These are phyloP conservation scores for Melozone crissalis DNA, from an alignment of 2,113 vertebrate species.

Conservation along the genomic window DNA sequence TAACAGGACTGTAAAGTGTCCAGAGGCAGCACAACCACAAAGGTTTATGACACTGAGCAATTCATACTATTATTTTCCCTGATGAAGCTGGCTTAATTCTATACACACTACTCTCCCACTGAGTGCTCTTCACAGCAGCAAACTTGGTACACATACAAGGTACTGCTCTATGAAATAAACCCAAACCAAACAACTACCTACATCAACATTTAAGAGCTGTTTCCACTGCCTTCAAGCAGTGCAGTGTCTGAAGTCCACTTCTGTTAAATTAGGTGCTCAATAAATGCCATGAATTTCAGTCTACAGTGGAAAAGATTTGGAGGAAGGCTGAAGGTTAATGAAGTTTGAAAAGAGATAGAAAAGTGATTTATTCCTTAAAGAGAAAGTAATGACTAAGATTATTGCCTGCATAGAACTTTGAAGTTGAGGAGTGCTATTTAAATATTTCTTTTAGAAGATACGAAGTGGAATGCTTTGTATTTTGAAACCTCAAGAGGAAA, in stretches of 20 bases:
- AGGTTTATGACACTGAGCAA: background rate
- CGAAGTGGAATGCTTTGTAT: background rate
- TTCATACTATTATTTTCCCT: background rate
- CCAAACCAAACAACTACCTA: background rate
- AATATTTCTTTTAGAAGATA: background rate
- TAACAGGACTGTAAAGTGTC: background rate
- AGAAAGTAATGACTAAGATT: background rate
- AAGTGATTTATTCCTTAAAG: background rate
- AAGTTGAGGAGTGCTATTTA: slow-evolving; percentile 20
- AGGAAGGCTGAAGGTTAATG: background rate
- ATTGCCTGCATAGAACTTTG: background rate
- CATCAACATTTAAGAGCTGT: background rate
- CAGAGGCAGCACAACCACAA: background rate
- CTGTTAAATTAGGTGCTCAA: background rate
- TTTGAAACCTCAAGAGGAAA: slow-evolving; percentile 52
- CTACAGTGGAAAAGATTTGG: background rate
- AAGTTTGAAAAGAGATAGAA: background rate
- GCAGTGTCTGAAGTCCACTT: background rate
- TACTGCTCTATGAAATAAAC: background rate
- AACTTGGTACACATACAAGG: background rate
- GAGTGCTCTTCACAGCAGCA: background rate
- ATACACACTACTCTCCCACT: background rate
- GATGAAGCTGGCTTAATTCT: background rate
- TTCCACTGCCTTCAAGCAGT: background rate
- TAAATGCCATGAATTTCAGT: background rate